Percentiles rank a stretch among this genome's conserved stretches.
Evolutionary conservation across 1,140 invertebrate genomes (phyloP).

Genomic region (Drosophila ogumai): DNA sequence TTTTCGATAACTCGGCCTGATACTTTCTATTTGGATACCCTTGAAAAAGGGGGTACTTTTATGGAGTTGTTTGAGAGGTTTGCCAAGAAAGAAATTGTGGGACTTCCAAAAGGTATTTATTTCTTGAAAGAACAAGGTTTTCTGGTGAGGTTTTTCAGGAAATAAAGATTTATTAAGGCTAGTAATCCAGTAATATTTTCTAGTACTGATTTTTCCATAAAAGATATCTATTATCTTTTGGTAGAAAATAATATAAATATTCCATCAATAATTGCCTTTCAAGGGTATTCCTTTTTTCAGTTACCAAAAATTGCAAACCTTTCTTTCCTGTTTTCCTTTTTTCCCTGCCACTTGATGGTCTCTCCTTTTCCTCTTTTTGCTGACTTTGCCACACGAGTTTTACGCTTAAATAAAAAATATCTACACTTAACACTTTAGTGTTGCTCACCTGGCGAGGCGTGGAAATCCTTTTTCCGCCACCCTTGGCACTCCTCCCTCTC

Average conservation of each 20-base stretch:
- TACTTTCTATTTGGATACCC: constrained; percentile 44
- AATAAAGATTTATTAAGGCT: too few relatives aligned
- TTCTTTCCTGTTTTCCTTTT: background rate
- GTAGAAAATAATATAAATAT: too few relatives aligned
- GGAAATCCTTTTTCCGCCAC: constrained; percentile 37
- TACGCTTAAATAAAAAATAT: constrained; percentile 82
- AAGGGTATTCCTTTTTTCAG: constrained; percentile 4
- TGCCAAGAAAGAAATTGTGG: background rate
- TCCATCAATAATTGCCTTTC: too few relatives aligned
- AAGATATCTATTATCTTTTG: too few relatives aligned
- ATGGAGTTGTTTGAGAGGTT: background rate
- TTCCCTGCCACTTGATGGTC: background rate
- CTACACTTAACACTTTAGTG: constrained; percentile 78
- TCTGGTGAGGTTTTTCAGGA: background rate
- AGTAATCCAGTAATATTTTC: too few relatives aligned
- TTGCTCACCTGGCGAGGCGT: constrained; percentile 45
- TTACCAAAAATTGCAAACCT: background rate
- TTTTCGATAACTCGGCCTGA: constrained; percentile 62
- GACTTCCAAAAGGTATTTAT: background rate
- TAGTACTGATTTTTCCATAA: too few relatives aligned
- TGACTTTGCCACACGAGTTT: constrained; percentile 65
- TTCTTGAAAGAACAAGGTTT: background rate
- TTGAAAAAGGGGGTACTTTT: background rate
- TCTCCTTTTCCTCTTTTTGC: constrained; percentile 31
- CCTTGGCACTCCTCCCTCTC: background rate